Base-by-base conservation (phyloP, 2,797 vertebrate genomes). In the Hemibagrus guttatus region DNA sequence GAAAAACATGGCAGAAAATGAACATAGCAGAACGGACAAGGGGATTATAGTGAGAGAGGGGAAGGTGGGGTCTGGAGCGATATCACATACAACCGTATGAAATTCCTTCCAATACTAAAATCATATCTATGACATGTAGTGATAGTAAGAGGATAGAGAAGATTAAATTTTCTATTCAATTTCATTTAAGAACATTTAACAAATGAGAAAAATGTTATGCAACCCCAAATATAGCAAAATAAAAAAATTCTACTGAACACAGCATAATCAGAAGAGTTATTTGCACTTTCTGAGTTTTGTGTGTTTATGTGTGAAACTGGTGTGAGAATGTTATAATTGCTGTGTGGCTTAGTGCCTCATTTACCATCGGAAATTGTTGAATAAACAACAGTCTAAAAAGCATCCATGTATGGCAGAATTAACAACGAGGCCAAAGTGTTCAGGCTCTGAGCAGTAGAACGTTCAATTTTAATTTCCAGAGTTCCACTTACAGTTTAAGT, bases 11-110 rank as follows among this genome's bases (percentile, higher is more conserved):
- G 56, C 58, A 69, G 87, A 74, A 82, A 86, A 89, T 81, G 74
- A 93, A 91, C 81, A 86, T 68, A 83, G 86, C 84, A 88, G 74
- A 86, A 87, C 68, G 71, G 71, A 89, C 46, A 79, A 85, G 86
- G 42, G 66, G 84, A 87, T 89, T 69, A 87, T 17, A 71, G 46
- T 52, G 46, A 68, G 52, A 54, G 58, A 3, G 66, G 4, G 42
- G 13, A n/a, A 35, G 83, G 17, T 79, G 39, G 28, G 81, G 87
- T 87, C 90, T 88, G 86, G 56, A 78, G 86, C 59, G 92, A 90
- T 61, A 46, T 63, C 12, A 39, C 35, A 42, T 80, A 26, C 76
- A 61, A 7, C 39, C 63, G 58, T 81, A 42, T 61, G 78, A 81
- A 63, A 46, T 13, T 81, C 39, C 23, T 63, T 79, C 31, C 19